Base-by-base conservation (phyloP, 2,888 invertebrate genomes). In the Drosophila emarginata region DNA sequence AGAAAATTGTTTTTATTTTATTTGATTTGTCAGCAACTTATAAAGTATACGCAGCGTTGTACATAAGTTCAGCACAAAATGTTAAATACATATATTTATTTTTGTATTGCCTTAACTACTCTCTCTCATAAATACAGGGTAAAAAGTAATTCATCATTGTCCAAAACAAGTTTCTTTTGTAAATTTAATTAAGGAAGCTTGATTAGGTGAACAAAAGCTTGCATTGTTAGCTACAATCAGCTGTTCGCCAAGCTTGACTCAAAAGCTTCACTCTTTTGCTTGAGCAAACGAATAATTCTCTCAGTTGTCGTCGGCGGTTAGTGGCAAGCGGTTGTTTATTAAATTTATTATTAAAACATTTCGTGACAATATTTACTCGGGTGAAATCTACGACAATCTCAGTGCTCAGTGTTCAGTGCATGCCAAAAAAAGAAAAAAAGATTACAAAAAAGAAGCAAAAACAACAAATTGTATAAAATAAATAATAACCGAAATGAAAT, bases 191-290 rank as follows among this genome's bases (percentile, higher is more conserved):
- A 14, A 5, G 14, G 28, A 45, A 59, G 15, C 12, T 40, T 28
- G 18, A 21, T 50, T 11, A 14, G 26, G 2, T 18, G n/a, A 18
- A 15, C 0, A 1, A 28, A 32, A 28, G 53, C 45, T 52, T 36
- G 1, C 26, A 53, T 37, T 18, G 14, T 50, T 5, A 54, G 21
- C 39, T 45, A 26, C 45, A 15, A 64, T 66, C 82, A 69, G 82
- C 76, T 72, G 71, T 36, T 78, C 56, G 39, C 58, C 64, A 88
- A 86, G 82, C 88, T 80, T 50, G 81, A 64, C 76, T 84, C 79
- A 84, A 80, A 85, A 88, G 85, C 87, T 88, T 15, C 40, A 36
- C 63, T 45, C 21, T 4, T 36, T 21, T 37, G 52, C 37, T 36
- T 18, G 18, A 45, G 45, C 18, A 9, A 45, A 45, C 60, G 66